Conservation (phyloP, 2,113 vertebrate genomes). For the Prietella phreatophila region DNA sequence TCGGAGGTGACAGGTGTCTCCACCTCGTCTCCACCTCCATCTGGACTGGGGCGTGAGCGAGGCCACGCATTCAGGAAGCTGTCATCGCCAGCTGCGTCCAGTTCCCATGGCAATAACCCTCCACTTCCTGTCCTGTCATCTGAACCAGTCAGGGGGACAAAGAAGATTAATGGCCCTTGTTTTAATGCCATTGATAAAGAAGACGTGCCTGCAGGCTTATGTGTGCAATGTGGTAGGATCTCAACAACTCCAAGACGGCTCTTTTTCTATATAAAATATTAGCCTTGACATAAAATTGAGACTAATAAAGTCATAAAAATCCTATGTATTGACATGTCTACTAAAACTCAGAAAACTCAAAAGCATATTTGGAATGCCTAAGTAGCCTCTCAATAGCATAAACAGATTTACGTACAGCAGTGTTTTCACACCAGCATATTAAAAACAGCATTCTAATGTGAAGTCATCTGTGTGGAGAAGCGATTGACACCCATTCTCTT, state of each 20-base stretch:
- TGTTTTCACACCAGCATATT: constrained; percentile 66
- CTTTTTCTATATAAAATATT: constrained; percentile 37
- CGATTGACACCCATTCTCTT: constrained; percentile 64
- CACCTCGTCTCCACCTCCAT: constrained; percentile 67
- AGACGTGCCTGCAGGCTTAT: constrained; percentile 18
- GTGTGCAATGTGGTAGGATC: constrained; percentile 9
- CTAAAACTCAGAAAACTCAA: neutral
- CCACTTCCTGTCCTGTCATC: constrained; percentile 67
- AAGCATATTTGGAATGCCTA: neutral
- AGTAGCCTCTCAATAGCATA: neutral
- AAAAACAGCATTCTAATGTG: constrained; percentile 60
- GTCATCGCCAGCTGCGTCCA: constrained; percentile 67
- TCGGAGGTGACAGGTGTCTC: constrained; percentile 64
- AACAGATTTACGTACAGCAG: neutral
- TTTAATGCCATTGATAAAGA: constrained; percentile 46
- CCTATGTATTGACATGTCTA: neutral
- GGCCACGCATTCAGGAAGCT: constrained; percentile 48
- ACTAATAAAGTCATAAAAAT: neutral
- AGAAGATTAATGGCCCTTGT: constrained; percentile 64
- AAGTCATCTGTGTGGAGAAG: constrained; percentile 60
- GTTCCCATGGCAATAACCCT: constrained; percentile 64
- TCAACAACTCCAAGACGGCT: constrained; percentile 8
- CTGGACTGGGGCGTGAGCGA: constrained; percentile 66
- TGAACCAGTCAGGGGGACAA: constrained; percentile 72
- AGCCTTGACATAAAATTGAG: neutral